These are phyloP conservation scores for Aphis gossypii DNA, from an alignment of 1,140 invertebrate genomes.

Conservation along the genomic window DNA sequence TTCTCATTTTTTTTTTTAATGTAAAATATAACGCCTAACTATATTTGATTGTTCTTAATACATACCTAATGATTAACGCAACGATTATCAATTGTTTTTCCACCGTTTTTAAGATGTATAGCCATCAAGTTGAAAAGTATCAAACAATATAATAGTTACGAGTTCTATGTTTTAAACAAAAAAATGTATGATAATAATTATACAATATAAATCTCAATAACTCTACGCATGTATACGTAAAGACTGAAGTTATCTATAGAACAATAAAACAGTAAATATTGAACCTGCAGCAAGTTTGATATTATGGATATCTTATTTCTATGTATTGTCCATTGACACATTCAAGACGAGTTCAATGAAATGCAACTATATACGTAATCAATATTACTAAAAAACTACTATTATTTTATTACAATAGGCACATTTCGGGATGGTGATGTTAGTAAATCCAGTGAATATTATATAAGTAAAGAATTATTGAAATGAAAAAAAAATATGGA, in stretches of 20 bases:
- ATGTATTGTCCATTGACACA: neutral
- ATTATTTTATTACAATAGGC: conserved; percentile 24
- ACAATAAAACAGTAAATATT: neutral
- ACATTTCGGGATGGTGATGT: neutral
- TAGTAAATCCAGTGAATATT: conserved; percentile 35
- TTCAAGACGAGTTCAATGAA: conserved; percentile 17
- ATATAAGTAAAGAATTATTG: conserved; percentile 26
- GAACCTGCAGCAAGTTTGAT: neutral
- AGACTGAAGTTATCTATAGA: neutral
- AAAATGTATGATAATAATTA: neutral
- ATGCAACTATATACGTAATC: neutral
- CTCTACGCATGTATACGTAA: neutral
- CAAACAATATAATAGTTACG: neutral
- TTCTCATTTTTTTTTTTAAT: neutral
- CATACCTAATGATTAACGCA: neutral
- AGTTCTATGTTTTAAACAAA: neutral
- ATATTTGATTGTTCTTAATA: neutral
- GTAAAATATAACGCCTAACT: neutral
- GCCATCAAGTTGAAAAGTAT: neutral
- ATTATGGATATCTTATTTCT: neutral
- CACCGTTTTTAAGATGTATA: neutral
- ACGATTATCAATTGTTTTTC: neutral
- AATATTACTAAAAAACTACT: neutral
- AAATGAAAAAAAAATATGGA: neutral
- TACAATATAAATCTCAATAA: neutral